Evolutionary conservation across 1,140 invertebrate species (phyloP).

Genomic region (Neodiprion lecontei): DNA sequence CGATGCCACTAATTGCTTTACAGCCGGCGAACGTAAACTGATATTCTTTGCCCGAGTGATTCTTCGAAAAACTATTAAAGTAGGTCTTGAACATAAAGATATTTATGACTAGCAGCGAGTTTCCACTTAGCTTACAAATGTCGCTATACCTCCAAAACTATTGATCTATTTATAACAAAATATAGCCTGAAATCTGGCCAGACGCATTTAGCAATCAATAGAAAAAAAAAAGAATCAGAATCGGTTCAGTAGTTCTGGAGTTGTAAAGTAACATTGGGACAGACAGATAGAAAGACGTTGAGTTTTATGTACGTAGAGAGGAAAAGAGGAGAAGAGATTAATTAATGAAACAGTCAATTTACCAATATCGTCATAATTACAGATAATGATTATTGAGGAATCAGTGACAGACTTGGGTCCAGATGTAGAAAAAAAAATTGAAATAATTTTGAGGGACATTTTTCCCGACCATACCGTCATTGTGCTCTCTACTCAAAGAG

Average conservation of each 20-base stretch:
- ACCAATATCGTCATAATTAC: constrained; percentile 8
- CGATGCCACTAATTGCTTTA: constrained; percentile 31
- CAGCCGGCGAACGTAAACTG: constrained; percentile 30
- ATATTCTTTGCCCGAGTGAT: constrained; percentile 36
- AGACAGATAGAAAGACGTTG: too few relatives aligned
- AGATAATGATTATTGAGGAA: constrained; percentile 34
- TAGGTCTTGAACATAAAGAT: constrained; percentile 9
- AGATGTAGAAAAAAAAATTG: constrained; percentile 27
- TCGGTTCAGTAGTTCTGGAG: too few relatives aligned
- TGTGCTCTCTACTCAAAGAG: constrained; percentile 32
- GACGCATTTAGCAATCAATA: neutral
- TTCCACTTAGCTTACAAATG: neutral
- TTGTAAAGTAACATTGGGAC: too few relatives aligned
- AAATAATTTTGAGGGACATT: constrained; percentile 29
- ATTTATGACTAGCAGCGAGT: neutral
- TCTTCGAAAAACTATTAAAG: constrained; percentile 31
- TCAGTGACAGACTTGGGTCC: constrained; percentile 19
- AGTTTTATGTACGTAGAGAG: too few relatives aligned
- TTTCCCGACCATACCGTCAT: constrained; percentile 36
- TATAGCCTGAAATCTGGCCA: neutral
- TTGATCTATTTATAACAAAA: too few relatives aligned
- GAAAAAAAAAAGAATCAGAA: too few relatives aligned
- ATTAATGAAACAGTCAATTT: too few relatives aligned
- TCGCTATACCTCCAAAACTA: too few relatives aligned
- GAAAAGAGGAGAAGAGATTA: neutral